phyloP scores from a whole-genome alignment of 2,888 invertebrate genomes.

The Drosophila pseudotalamancana region DNA sequence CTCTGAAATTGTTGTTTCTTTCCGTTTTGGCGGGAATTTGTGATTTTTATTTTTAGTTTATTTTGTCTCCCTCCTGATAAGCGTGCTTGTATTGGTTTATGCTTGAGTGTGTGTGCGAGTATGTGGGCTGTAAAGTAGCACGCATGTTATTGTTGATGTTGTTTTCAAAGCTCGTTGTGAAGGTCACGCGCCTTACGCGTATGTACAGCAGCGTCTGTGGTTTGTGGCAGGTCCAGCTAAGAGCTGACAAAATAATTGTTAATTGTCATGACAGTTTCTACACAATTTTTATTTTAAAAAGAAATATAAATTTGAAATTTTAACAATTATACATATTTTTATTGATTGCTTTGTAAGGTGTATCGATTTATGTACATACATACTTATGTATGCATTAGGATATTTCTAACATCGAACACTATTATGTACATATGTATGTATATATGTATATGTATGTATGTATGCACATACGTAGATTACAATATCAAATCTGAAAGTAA shows the following conservation, averaged over 20 bases:
- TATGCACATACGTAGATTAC: too few species aligned
- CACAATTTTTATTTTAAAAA: too few species aligned
- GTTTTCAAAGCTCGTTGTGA: conserved; percentile 66
- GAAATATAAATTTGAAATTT: too few species aligned
- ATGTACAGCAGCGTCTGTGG: conserved; percentile 61
- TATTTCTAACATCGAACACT: too few species aligned
- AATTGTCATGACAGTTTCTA: conserved; percentile 10
- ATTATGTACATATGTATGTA: neutral
- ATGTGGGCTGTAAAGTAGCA: conserved; percentile 40
- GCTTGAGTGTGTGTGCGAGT: conserved; percentile 19
- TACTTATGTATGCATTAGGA: neutral
- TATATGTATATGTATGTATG: neutral
- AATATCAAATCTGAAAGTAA: too few species aligned
- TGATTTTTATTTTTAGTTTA: conserved; percentile 64
- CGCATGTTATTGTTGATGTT: conserved; percentile 53
- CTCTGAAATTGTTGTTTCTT: conserved; percentile 31
- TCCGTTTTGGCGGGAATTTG: conserved; percentile 66
- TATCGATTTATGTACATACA: too few species aligned
- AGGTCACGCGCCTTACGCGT: conserved; percentile 66
- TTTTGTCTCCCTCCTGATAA: conserved; percentile 59
- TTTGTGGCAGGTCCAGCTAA: conserved; percentile 35
- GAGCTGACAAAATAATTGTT: conserved; percentile 17
- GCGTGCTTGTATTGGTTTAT: conserved; percentile 14
- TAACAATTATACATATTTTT: too few species aligned
- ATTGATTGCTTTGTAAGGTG: too few species aligned